These are phyloP conservation scores for Smittia aterrima DNA, from an alignment of 2,888 invertebrate species.

Conservation along the genomic window DNA sequence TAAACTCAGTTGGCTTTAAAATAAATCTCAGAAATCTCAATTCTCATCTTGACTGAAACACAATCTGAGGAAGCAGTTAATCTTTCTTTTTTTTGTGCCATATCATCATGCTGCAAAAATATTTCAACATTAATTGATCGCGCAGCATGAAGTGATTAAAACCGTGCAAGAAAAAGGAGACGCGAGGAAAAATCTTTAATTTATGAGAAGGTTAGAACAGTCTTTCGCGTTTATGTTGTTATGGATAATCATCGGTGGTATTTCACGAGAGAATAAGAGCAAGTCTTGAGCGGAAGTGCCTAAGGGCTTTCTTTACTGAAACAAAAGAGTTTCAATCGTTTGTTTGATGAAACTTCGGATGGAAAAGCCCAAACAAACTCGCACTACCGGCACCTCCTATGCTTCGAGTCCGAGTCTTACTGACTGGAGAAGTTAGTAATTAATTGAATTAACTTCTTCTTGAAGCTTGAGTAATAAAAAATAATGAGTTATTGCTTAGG, in stretches of 20 bases:
- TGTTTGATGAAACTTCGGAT: no score
- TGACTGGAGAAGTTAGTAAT: neutral
- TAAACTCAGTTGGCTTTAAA: no score
- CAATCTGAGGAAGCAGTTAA: no score
- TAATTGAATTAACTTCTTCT: constrained; percentile 16
- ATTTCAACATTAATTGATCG: neutral
- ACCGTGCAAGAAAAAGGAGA: neutral
- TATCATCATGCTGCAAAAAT: neutral
- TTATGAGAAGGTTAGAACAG: no score
- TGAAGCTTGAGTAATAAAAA: neutral
- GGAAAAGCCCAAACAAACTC: no score
- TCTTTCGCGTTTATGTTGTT: neutral
- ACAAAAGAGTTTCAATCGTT: no score
- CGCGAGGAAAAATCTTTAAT: neutral
- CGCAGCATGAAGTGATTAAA: constrained; percentile 2
- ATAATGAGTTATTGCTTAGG: constrained; percentile 1
- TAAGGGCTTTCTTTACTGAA: no score
- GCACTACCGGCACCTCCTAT: neutral
- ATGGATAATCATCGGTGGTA: neutral
- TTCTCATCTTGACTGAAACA: no score
- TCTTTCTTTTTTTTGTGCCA: neutral
- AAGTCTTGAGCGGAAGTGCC: no score
- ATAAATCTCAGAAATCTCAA: no score
- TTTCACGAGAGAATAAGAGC: no score
- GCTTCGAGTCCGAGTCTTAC: neutral